Evolutionary conservation across 2,797 vertebrate species (phyloP), one percentile per base, ranked within the genome.

Genomic region (Gorsachius magnificus): DNA sequence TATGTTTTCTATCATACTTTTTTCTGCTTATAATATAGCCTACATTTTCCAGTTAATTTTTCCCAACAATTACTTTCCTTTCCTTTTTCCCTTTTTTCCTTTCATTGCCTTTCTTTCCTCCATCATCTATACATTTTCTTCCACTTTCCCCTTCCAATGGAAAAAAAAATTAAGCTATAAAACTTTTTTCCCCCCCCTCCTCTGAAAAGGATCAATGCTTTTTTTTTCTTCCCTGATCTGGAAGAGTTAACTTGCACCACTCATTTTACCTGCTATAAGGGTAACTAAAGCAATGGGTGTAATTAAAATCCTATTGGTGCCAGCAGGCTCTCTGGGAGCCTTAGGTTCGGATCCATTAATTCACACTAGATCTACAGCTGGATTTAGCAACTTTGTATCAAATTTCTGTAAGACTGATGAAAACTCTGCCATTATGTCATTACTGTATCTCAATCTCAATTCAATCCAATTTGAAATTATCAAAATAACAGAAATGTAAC

Each of bases 291-390:
- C 68, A 90, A 63, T 53, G 14, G 66, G 65, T 66, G 41, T 58
- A 90, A 87, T 85, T 85, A 95, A 95, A 94, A 87, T 50, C 61
- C 78, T 84, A 71, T 80, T 92, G 95, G 96, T 95, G 93, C 96
- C 93, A 96, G 91, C n/a, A 25, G 33, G 83, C 83, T 93, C 64
- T 64, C 88, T n/a, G 83, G 57, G 70, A 95, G 68, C 81, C 71
- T 95, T 64, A 87, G 28, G 13, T 71, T 89, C 78, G 68, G 53
- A 93, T 64, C 74, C 88, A 70, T 87, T 89, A 90, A 93, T 90
- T 96, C 92, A 54, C 58, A 85, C 26, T 38, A 48, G 38, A 93
- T 81, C 83, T 94, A 75, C 29, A 77, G 71, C 74, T 29, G 83
- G 86, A 93, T 91, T 93, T 94, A 87, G 83, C 53, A 85, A 92